Evolutionary conservation across 2,888 invertebrate species (phyloP).

Genomic region (Cerceris ruficornis): DNA sequence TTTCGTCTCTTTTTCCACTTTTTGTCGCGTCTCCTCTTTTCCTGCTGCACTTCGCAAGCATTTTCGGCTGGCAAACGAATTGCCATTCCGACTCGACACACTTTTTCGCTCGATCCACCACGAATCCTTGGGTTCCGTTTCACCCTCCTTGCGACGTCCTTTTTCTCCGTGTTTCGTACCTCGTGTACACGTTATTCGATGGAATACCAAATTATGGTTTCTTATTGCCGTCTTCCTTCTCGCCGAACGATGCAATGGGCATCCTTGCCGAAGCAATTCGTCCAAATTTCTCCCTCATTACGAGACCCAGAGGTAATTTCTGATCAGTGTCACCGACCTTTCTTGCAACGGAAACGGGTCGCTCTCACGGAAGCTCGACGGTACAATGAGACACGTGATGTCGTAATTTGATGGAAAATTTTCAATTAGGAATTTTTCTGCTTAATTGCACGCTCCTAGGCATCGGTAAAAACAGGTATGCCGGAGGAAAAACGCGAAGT

Average conservation of each 20-base stretch:
- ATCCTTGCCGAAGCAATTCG: background rate
- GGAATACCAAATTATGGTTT: background rate
- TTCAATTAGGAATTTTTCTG: too few relatives aligned
- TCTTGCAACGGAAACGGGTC: background rate
- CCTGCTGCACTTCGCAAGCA: slow-evolving; percentile 3
- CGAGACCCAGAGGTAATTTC: background rate
- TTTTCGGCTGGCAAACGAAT: background rate
- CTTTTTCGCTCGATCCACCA: too few relatives aligned
- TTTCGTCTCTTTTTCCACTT: slow-evolving; percentile 9
- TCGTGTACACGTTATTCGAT: background rate
- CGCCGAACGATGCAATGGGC: background rate
- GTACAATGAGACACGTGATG: background rate
- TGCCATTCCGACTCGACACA: too few relatives aligned
- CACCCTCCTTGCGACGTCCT: background rate
- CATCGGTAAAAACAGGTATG: too few relatives aligned
- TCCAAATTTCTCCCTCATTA: background rate
- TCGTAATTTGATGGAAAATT: too few relatives aligned
- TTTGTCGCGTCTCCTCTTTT: slow-evolving; percentile 21
- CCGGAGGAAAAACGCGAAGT: too few relatives aligned
- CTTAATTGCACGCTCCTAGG: too few relatives aligned
- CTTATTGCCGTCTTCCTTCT: background rate
- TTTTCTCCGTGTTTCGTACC: background rate
- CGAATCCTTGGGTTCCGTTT: too few relatives aligned
- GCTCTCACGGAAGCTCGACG: background rate
- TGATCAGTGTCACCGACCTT: slow-evolving; percentile 3